Percentiles rank a stretch among this genome's conserved stretches.
phyloP scores from a whole-genome alignment of 2,113 vertebrate species.

The Psephotus haematonotus region DNA sequence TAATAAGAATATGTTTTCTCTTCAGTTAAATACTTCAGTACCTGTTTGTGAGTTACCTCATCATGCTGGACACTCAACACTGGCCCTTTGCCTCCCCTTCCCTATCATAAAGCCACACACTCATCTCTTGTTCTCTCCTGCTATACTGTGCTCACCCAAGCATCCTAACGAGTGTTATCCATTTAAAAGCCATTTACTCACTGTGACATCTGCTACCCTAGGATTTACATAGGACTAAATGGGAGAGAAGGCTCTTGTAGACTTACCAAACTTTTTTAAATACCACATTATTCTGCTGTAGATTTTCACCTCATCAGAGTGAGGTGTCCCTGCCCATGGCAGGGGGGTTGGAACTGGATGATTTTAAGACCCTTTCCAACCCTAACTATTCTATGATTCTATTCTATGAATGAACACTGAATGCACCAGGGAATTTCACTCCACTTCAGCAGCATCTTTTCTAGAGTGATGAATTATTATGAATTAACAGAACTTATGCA shows the following conservation, averaged over 20 bases:
- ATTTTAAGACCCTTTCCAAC: no score
- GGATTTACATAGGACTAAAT: background rate
- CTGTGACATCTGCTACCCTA: background rate
- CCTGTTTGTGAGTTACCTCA: background rate
- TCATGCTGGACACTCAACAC: rapidly evolving
- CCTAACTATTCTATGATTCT: no score
- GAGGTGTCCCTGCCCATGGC: no score
- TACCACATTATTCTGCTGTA: background rate
- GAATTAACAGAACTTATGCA: background rate
- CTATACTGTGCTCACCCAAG: background rate
- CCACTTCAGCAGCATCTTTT: background rate
- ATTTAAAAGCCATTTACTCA: background rate
- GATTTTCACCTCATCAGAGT: background rate
- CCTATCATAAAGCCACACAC: background rate
- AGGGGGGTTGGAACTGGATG: no score
- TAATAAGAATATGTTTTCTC: background rate
- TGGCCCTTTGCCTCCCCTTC: background rate
- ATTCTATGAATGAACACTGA: background rate
- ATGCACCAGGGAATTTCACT: background rate
- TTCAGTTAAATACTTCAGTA: background rate
- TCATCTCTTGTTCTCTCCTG: background rate
- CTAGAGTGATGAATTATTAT: background rate
- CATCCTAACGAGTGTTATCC: rapidly evolving
- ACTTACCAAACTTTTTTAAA: background rate
- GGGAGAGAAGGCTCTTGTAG: background rate